Evolutionary conservation across 2,113 vertebrate genomes (phyloP).

Genomic region (Lucifuga dentata): DNA sequence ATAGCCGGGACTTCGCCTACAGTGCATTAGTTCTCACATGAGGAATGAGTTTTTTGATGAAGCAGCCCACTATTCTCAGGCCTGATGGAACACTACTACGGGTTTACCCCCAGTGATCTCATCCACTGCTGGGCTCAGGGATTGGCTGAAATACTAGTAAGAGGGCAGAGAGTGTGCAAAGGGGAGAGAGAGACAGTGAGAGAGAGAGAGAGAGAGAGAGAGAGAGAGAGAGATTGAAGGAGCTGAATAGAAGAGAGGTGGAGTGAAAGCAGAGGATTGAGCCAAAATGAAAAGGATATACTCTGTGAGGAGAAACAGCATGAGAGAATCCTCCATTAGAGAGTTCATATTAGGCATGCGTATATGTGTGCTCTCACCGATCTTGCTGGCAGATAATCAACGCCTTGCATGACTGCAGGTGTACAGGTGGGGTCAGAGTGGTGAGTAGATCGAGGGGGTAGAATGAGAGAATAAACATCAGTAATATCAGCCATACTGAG

Average conservation of each 20-base stretch:
- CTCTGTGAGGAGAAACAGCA: constrained; percentile 50
- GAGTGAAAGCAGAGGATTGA: constrained; percentile 58
- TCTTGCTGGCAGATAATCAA: constrained; percentile 65
- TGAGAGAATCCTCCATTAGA: constrained; percentile 68
- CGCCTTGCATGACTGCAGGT: constrained; percentile 59
- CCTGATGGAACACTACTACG: constrained; percentile 70
- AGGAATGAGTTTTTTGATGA: constrained; percentile 75
- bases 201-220: not conserved
- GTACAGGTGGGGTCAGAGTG: constrained; percentile 51
- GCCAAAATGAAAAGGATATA: constrained; percentile 69
- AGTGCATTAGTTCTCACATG: constrained; percentile 68
- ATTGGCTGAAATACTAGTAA: constrained; percentile 54
- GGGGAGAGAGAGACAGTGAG: constrained; percentile 32
- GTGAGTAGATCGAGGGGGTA: constrained; percentile 41
- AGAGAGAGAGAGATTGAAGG: constrained; percentile 53
- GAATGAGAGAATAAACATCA: constrained; percentile 65
- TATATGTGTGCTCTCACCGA: constrained; percentile 28
- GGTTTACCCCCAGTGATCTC: constrained; percentile 67
- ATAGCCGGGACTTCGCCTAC: constrained; percentile 58
- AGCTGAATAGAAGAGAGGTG: constrained; percentile 60
- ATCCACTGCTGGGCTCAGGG: constrained; percentile 63
- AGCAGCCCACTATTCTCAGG: constrained; percentile 60
- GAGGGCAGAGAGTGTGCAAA: constrained; percentile 20
- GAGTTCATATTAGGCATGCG: constrained; percentile 43
- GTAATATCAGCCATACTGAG: constrained; percentile 55